phyloP scores from a whole-genome alignment of 2,888 invertebrate genomes.

The Apodemia mormo region DNA sequence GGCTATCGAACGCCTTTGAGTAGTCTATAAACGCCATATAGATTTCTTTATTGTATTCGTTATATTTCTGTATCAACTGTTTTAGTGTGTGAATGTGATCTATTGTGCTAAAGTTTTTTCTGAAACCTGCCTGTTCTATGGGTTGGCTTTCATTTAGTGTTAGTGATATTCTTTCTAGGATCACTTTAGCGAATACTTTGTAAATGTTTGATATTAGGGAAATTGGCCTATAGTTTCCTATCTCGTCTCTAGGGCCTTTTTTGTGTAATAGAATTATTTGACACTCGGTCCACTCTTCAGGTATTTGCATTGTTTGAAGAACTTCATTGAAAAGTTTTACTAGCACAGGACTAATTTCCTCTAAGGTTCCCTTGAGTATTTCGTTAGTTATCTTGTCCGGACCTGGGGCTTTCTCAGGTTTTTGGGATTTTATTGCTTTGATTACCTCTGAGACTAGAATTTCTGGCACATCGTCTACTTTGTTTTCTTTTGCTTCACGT shows the following conservation, averaged over 20 bases:
- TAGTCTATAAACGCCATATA: constrained; percentile 8
- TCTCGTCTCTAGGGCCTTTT: constrained; percentile 30
- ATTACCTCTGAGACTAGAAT: constrained; percentile 26
- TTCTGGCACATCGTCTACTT: constrained; percentile 15
- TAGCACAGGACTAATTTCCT: constrained; percentile 30
- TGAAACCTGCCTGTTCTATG: constrained; percentile 34
- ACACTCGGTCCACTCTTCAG: constrained; percentile 26
- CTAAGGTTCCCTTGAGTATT: constrained; percentile 28
- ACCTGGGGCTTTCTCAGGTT: constrained; percentile 34
- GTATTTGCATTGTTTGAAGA: constrained; percentile 26
- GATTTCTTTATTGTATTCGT: constrained; percentile 14
- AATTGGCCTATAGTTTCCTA: constrained; percentile 35
- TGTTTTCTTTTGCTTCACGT: not conserved
- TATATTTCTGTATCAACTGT: constrained; percentile 19
- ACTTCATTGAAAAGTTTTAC: not conserved
- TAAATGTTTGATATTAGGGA: constrained; percentile 26
- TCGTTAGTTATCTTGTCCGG: constrained; percentile 37
- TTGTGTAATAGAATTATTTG: constrained; percentile 35
- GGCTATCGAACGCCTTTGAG: constrained; percentile 8
- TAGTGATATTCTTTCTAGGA: constrained; percentile 26
- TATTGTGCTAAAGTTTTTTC: constrained; percentile 28
- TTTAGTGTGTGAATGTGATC: constrained; percentile 37
- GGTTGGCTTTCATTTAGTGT: constrained; percentile 24
- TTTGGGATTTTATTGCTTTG: constrained; percentile 30
- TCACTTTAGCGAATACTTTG: constrained; percentile 23